A percentile compares a stretch with the other conserved stretches of the same genome.
Conservation (phyloP, 2,888 invertebrate species). For the Xestia rhomboidea region DNA sequence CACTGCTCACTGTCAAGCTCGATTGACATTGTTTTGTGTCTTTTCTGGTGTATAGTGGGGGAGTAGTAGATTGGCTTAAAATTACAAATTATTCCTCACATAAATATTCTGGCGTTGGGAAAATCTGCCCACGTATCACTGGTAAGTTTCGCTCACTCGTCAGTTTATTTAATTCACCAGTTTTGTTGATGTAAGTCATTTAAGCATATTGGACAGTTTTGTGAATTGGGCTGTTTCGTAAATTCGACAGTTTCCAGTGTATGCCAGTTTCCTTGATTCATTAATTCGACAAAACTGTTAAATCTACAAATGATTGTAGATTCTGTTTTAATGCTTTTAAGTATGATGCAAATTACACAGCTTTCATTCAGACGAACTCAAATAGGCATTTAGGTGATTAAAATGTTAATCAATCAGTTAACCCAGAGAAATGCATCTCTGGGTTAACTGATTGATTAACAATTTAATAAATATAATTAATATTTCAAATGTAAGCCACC, state of each 20-base stretch:
- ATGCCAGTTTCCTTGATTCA: no score
- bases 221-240: no score
- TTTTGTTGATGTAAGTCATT: no score
- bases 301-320: neutral
- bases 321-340: neutral
- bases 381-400: neutral
- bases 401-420: neutral
- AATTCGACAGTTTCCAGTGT: no score
- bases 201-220: no score
- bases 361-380: neutral
- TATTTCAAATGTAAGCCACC: neutral
- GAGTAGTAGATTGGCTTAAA: conserved; percentile 20
- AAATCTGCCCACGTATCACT: neutral
- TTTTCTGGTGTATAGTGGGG: conserved; percentile 40
- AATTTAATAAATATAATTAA: neutral
- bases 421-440: neutral
- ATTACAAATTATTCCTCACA: neutral
- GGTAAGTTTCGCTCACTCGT: no score
- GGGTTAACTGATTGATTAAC: no score
- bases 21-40: conserved; percentile 78
- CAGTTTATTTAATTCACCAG: no score
- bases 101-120: neutral
- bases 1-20: conserved; percentile 74
- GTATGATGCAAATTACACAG: neutral
- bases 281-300: no score